Evolutionary conservation across 37 sponge, comb jelly and placozoan species (phyloP).

Genomic region (Chondrilla cf. caribensis): DNA sequence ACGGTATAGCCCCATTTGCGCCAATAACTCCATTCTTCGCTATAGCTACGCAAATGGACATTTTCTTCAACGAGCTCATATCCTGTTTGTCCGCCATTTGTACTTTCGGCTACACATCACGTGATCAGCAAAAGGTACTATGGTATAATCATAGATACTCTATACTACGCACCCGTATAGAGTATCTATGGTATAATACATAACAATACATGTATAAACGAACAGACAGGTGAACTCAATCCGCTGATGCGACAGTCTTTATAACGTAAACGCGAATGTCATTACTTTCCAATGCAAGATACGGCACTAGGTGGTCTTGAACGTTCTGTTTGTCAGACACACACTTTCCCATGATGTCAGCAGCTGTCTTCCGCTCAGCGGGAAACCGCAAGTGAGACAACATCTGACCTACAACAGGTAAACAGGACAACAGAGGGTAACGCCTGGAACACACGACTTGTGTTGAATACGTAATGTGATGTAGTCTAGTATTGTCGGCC

Average conservation of each 20-base stretch:
- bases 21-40: slow-evolving; percentile 62
- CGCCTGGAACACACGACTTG: no score
- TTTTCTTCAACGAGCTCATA: neutral
- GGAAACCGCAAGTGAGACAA: neutral
- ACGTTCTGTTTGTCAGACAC: slow-evolving; percentile 1
- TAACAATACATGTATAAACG: no score
- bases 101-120: no score
- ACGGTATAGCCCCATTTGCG: slow-evolving; percentile 55
- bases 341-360: neutral
- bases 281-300: neutral
- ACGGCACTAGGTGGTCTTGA: neutral
- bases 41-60: slow-evolving; percentile 54
- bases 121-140: no score
- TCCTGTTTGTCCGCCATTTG: neutral
- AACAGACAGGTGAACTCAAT: no score
- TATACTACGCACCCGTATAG: no score
- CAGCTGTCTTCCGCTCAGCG: slow-evolving; percentile 15
- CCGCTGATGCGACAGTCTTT: neutral
- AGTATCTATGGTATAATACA: no score
- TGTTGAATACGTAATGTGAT: no score
- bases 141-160: no score
- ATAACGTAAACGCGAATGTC: neutral
- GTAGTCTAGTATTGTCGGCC: no score
- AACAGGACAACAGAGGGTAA: no score
- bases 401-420: slow-evolving; percentile 10